Base-by-base conservation (phyloP, 2,888 invertebrate species). In the Agonum fuliginosum region DNA sequence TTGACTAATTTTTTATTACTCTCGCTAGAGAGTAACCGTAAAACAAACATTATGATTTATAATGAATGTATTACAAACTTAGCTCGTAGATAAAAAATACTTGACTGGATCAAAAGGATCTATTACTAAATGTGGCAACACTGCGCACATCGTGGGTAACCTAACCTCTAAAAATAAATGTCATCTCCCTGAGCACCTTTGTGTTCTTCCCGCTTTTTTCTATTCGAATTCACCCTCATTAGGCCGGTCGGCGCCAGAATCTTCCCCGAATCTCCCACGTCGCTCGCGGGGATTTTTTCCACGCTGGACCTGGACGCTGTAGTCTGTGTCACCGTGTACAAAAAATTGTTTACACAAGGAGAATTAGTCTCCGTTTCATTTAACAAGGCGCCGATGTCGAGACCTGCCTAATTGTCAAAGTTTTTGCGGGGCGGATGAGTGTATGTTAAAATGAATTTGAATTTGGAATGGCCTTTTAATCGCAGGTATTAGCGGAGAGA, bases 311-410 rank as follows among this genome's bases (percentile, higher is more conserved):
- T 41, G 67, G 67, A 67, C 67, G 58, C 58, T 62, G 46, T 10
- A 19, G 8, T 24, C 17, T 62, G 70, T 48, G 70, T 70, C 70
- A 70, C 70, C 37, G 22, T 0, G 34, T 6, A 75, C 67, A 79
- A 80, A 80, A 80, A 78, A 79, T 78, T 78, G 78, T 80, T 80
- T 80, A 78, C 80, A 80, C 74, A 79, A 80, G 48, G 79, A 78
- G 79, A 80, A 79, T 80, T 80, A 80, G 78, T 78, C 74, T 70
- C 74, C 80, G 80, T 78, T 78, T 79, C 80, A 80, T 80, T 79
- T 80, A 80, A 79, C 79, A 77, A 73, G 78, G 62, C 79, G 62
- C 67, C 48, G 75, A 43, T 75, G 67, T 67, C 67, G 67, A 46
- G 67, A 20, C 51, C 67, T 67, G 27, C 30, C 48, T 75, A 75